Percentiles rank a stretch among this genome's conserved stretches.
Conservation (phyloP, 1,140 invertebrate genomes). For the Heliconius himera region DNA sequence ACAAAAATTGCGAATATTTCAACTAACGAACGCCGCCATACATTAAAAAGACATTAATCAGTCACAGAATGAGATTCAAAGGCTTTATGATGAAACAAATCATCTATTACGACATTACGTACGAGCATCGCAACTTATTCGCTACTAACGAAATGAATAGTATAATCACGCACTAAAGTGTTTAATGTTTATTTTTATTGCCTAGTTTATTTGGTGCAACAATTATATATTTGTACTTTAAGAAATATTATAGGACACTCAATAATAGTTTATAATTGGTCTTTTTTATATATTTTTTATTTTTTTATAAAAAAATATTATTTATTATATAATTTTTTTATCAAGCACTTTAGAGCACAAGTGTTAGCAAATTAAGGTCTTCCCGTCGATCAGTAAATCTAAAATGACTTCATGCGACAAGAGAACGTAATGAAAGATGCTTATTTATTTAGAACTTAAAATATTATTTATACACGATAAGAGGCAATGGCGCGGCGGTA, state of each 20-base stretch:
- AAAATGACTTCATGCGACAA: background rate
- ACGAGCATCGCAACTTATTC: background rate
- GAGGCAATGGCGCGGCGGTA: too few species aligned
- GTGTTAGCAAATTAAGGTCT: constrained; percentile 4
- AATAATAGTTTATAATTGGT: too few species aligned
- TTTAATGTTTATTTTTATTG: background rate
- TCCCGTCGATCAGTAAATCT: background rate
- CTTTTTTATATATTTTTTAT: too few species aligned
- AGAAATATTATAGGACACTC: too few species aligned
- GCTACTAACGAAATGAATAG: constrained; percentile 1
- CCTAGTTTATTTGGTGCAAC: too few species aligned
- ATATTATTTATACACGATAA: too few species aligned
- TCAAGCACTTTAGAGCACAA: background rate
- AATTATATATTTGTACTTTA: too few species aligned
- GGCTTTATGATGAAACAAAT: constrained; percentile 4
- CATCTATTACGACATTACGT: background rate
- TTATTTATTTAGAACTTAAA: too few species aligned
- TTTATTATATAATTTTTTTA: too few species aligned
- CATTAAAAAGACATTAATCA: background rate
- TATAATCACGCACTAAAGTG: background rate
- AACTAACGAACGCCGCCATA: background rate
- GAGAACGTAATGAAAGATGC: too few species aligned
- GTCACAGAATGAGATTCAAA: background rate
- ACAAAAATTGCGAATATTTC: background rate
- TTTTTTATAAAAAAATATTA: background rate